Evolutionary conservation across 2,888 invertebrate genomes (phyloP).

Genomic region (Eupithecia exiguata): DNA sequence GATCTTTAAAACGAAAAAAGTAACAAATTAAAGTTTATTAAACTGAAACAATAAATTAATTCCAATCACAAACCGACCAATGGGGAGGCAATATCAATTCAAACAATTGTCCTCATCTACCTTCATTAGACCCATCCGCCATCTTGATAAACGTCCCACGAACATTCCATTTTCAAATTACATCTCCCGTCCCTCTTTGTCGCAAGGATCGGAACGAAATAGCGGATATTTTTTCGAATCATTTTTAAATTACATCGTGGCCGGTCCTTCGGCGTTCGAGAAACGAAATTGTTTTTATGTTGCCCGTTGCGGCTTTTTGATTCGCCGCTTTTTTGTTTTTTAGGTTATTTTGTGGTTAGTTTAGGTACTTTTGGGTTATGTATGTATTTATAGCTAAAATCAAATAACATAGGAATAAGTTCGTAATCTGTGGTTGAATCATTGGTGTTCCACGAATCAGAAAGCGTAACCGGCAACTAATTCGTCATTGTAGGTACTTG

Average conservation of each 20-base stretch:
- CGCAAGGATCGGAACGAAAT: conserved; percentile 37
- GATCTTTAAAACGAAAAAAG: not conserved
- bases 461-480: not conserved
- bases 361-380: conserved; percentile 18
- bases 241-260: conserved; percentile 50
- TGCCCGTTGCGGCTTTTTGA: conserved; percentile 39
- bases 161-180: conserved; percentile 49
- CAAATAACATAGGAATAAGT: not conserved
- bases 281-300: conserved; percentile 44
- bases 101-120: conserved; percentile 51
- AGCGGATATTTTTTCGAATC: conserved; percentile 43
- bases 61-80: conserved; percentile 44
- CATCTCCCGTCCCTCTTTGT: conserved; percentile 38
- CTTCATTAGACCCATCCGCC: conserved; percentile 49
- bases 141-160: conserved; percentile 48
- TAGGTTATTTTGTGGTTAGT: conserved; percentile 14
- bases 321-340: conserved; percentile 34
- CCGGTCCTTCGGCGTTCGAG: conserved; percentile 46
- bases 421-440: too few species aligned
- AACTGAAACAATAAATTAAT: conserved; percentile 36
- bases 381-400: not conserved
- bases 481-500: too few species aligned
- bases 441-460: not conserved
- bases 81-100: conserved; percentile 47
- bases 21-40: not conserved